phyloP scores from a whole-genome alignment of 1,140 invertebrate genomes.

The Ceratina australensis region DNA sequence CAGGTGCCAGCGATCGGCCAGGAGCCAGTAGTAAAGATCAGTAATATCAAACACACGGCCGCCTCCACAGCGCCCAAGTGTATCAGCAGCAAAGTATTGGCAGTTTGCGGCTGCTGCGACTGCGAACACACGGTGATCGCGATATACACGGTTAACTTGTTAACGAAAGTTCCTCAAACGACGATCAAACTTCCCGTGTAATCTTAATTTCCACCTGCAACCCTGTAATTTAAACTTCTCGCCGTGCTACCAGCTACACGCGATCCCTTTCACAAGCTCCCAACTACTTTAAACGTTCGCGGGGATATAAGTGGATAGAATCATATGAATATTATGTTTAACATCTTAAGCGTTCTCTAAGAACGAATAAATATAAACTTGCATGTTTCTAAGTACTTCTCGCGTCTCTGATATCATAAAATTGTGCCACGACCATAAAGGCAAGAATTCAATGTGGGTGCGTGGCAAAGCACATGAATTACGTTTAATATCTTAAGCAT shows the following conservation, averaged over 20 bases:
- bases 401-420: too few species aligned
- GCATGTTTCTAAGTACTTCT: too few species aligned
- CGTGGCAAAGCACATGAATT: too few species aligned
- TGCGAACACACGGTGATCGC: constrained; percentile 39
- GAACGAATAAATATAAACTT: too few species aligned
- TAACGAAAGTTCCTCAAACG: constrained; percentile 2
- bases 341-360: too few species aligned
- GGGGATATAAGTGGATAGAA: background rate
- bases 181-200: constrained; percentile 10
- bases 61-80: constrained; percentile 86
- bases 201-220: constrained; percentile 19
- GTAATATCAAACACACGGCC: constrained; percentile 82
- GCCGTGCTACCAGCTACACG: background rate
- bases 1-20: constrained; percentile 79
- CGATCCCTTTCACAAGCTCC: background rate
- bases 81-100: constrained; percentile 86
- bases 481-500: too few species aligned
- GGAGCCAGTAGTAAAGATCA: constrained; percentile 79
- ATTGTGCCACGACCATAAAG: too few species aligned
- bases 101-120: constrained; percentile 79
- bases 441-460: too few species aligned
- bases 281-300: background rate
- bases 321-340: background rate
- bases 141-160: constrained; percentile 39
- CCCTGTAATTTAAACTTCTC: constrained; percentile 35